A percentile compares a stretch with the other conserved stretches of the same genome.
phyloP scores from a whole-genome alignment of 1,140 invertebrate species.

The Drosophila quadrilineata region DNA sequence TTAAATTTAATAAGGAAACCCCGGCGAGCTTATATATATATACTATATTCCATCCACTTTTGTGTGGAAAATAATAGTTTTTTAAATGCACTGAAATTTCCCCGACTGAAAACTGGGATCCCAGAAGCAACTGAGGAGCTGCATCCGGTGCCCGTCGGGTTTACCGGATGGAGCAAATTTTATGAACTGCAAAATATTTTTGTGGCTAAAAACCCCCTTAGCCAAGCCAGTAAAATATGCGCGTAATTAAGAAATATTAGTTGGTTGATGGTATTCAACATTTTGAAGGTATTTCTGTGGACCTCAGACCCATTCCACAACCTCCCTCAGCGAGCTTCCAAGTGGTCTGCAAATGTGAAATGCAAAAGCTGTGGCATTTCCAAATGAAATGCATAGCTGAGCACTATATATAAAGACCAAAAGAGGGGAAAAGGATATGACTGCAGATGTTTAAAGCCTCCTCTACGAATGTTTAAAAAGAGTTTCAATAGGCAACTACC shows the following conservation, averaged over 20 bases:
- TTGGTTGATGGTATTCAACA: constrained; percentile 38
- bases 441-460: no score
- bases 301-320: neutral
- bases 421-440: neutral
- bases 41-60: no score
- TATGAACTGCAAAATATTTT: constrained; percentile 69
- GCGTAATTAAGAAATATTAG: constrained; percentile 68
- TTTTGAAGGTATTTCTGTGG: constrained; percentile 57
- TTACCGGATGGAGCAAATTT: constrained; percentile 29
- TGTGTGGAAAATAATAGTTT: constrained; percentile 78
- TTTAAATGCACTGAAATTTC: constrained; percentile 62
- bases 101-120: no score
- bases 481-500: no score
- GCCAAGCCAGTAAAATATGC: constrained; percentile 50
- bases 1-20: constrained; percentile 74
- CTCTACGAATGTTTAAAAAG: no score
- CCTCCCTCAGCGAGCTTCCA: constrained; percentile 5
- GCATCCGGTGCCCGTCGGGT: neutral
- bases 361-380: constrained; percentile 63
- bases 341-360: constrained; percentile 36
- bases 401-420: neutral
- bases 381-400: constrained; percentile 57
- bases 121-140: no score
- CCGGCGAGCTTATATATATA: constrained; percentile 75
- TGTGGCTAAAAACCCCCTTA: constrained; percentile 37